Conservation (phyloP, 2,113 vertebrate genomes). For the Chloropsis cyanopogon region DNA sequence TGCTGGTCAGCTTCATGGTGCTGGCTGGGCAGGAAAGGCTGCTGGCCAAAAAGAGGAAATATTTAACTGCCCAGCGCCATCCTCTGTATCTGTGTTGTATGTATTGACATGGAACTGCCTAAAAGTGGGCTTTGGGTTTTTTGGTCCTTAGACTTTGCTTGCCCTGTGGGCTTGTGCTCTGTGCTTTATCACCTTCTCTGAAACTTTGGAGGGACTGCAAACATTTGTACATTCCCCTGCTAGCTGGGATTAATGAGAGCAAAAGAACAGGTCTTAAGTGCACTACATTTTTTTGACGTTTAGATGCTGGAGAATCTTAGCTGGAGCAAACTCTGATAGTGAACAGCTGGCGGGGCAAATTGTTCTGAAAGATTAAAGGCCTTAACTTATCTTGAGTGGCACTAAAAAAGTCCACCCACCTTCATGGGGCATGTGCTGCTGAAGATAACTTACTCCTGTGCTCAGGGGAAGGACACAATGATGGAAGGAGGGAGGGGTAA, state of each 20-base stretch:
- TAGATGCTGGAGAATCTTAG: background rate
- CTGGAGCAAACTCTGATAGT: background rate
- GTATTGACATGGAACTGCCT: background rate
- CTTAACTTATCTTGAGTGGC: background rate
- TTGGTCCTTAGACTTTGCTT: background rate
- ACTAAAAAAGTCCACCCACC: background rate
- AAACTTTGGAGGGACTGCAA: background rate
- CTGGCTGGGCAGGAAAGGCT: background rate
- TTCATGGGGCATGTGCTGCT: background rate
- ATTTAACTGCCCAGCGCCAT: background rate
- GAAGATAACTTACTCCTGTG: background rate
- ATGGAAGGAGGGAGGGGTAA: background rate
- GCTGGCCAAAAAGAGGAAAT: background rate
- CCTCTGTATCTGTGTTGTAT: rapidly evolving
- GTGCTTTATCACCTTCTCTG: background rate
- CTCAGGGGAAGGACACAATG: background rate
- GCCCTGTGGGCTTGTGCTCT: background rate
- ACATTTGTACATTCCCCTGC: background rate
- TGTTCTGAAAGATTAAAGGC: background rate
- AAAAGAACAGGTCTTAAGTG: background rate
- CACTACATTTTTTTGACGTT: background rate
- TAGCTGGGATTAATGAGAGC: background rate
- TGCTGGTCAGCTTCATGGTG: background rate
- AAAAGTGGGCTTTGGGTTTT: background rate
- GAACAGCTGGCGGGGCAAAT: background rate